Evolutionary conservation across 2,797 vertebrate genomes (phyloP).

Genomic region (Pseudotriccus pelzelni): DNA sequence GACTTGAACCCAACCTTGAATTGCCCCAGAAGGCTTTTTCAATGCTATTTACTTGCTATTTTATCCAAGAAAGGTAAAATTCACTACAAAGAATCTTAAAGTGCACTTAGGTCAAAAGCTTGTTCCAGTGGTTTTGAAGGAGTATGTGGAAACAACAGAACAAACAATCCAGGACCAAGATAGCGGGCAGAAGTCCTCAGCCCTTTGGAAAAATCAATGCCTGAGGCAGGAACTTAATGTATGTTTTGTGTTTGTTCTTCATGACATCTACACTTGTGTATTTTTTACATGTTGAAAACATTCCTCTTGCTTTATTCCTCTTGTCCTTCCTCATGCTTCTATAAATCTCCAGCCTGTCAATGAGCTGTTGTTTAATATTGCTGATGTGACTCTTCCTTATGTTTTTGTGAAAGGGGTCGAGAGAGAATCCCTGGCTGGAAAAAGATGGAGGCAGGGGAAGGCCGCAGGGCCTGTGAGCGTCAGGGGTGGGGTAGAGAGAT

Average conservation of each 20-base stretch:
- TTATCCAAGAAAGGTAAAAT: background rate
- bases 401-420: background rate
- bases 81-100: background rate
- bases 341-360: background rate
- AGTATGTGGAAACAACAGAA: background rate
- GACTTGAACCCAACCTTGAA: background rate
- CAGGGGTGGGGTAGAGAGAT: background rate
- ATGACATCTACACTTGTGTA: background rate
- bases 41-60: background rate
- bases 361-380: background rate
- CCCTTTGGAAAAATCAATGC: background rate
- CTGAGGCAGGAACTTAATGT: background rate
- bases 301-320: background rate
- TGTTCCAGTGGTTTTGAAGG: background rate
- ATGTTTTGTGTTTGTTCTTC: background rate
- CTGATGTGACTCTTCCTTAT: background rate
- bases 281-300: background rate
- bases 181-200: background rate
- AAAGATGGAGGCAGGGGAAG: background rate
- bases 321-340: background rate
- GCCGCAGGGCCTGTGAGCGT: background rate
- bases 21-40: background rate
- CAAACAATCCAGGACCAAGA: background rate
- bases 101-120: background rate
- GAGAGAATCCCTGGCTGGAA: background rate